These are phyloP conservation scores for Erebia ligea DNA, from an alignment of 2,888 invertebrate genomes.

Conservation along the genomic window DNA sequence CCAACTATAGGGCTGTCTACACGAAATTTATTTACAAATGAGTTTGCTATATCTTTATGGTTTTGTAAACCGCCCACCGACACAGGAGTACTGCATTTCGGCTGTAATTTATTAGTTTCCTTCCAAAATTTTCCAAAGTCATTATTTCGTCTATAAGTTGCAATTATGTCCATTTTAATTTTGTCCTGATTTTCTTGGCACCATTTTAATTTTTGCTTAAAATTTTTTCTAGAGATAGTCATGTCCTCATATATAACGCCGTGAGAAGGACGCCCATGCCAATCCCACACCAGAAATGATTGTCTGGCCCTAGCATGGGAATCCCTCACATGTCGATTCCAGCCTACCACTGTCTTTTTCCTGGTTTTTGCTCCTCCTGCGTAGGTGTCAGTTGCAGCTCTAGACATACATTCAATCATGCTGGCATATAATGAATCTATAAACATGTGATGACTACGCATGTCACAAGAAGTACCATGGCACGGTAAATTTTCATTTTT, in stretches of 20 bases:
- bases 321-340: background rate
- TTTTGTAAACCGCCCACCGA: background rate
- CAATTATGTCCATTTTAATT: too few relatives aligned
- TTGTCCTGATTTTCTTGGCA: background rate
- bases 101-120: background rate
- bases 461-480: background rate
- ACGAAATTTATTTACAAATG: background rate
- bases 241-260: constrained; percentile 1
- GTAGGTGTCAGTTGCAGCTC: background rate
- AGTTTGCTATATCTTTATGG: background rate
- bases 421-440: background rate
- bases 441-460: background rate
- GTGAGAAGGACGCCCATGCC: background rate
- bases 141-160: background rate
- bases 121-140: constrained; percentile 4
- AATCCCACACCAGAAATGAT: background rate
- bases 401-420: background rate
- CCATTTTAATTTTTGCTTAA: constrained; percentile 14
- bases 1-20: background rate
- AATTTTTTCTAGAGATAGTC: background rate
- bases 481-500: constrained; percentile 1
- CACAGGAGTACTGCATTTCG: background rate
- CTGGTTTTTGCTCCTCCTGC: background rate
- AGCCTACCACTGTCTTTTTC: background rate
- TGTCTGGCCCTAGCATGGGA: background rate